phyloP scores from a whole-genome alignment of 2,888 invertebrate genomes.

The Nymphalis polychloros region DNA sequence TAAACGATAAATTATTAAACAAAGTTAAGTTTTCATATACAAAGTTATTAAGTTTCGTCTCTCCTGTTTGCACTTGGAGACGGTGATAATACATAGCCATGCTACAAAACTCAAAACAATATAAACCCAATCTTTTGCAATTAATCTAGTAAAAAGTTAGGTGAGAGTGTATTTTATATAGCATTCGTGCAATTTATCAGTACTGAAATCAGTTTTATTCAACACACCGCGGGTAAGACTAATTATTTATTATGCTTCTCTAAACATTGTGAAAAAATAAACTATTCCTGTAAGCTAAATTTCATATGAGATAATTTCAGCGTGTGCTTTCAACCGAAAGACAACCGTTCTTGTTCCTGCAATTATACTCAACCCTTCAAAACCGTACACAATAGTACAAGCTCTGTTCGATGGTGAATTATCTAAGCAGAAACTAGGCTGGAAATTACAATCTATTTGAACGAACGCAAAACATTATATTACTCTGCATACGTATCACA shows the following conservation, averaged over 20 bases:
- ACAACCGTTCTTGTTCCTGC: neutral
- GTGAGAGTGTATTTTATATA: neutral
- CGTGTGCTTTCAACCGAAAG: neutral
- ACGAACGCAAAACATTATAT: neutral
- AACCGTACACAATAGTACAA: neutral
- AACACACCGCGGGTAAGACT: neutral
- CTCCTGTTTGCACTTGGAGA: neutral
- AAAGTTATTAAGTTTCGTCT: neutral
- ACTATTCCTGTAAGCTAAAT: neutral
- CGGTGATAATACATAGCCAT: neutral
- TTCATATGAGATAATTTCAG: neutral
- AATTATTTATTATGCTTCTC: neutral
- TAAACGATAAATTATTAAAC: too few species aligned
- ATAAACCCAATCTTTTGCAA: neutral
- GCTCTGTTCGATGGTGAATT: neutral
- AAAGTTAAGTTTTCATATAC: too few species aligned
- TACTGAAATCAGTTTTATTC: neutral
- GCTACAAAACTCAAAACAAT: neutral
- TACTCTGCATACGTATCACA: slow-evolving; percentile 20
- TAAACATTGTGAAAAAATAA: neutral
- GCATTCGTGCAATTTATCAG: slow-evolving; percentile 4
- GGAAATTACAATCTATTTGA: neutral
- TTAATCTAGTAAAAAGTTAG: slow-evolving; percentile 4
- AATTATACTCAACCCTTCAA: slow-evolving; percentile 9
- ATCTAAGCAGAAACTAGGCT: neutral